Percentiles rank a stretch among this genome's conserved stretches.
These are phyloP conservation scores for Epizoanthus stellaris DNA, from an alignment of 92 coral and sea anemone species.

Conservation along the genomic window DNA sequence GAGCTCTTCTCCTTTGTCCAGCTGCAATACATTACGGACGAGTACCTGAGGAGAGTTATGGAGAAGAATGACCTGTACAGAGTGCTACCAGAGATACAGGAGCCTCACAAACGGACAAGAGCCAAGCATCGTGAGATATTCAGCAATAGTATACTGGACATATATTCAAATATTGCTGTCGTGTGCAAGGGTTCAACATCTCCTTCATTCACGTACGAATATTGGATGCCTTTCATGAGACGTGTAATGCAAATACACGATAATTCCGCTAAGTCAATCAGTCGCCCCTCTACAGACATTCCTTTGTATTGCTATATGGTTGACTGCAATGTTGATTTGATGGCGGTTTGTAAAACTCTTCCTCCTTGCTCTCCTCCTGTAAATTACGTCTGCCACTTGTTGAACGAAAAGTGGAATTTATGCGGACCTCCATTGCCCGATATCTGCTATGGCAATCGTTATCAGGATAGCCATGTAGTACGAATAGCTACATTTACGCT, in stretches of 20 bases:
- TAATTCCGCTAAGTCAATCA: not conserved
- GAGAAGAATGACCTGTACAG: not conserved
- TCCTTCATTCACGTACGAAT: not conserved
- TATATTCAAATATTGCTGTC: not conserved
- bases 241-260: not conserved
- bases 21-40: not conserved
- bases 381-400: no score
- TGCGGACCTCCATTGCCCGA: no score
- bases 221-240: not conserved
- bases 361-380: no score
- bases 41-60: not conserved
- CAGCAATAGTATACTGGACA: not conserved
- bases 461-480: no score
- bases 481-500: not conserved
- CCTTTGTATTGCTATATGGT: no score
- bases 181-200: not conserved
- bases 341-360: not conserved
- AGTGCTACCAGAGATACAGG: not conserved
- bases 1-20: conserved; percentile 7
- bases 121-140: not conserved
- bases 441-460: no score
- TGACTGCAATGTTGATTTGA: not conserved
- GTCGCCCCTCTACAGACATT: not conserved
- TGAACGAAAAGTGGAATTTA: not conserved
- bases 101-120: not conserved